Evolutionary conservation across 2,113 vertebrate genomes (phyloP).

Genomic region (Erythrolamprus reginae): DNA sequence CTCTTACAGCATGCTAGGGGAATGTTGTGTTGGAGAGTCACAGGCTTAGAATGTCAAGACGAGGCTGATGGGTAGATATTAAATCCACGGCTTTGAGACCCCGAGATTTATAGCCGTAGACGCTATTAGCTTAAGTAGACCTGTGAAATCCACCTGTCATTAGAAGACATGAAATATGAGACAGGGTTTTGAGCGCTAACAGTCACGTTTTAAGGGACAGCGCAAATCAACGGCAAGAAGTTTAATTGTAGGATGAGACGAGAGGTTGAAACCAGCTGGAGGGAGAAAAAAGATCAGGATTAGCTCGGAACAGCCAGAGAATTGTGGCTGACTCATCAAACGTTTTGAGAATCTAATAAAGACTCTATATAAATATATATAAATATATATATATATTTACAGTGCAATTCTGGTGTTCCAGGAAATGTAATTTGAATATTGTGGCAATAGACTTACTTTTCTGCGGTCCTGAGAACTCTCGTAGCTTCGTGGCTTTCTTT

Average conservation of each 20-base stretch:
- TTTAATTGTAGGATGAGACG: slow-evolving; percentile 12
- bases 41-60: neutral
- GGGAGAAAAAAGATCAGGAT: neutral
- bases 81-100: neutral
- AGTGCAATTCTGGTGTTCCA: neutral
- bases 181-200: neutral
- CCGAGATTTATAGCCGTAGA: slow-evolving; percentile 7
- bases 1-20: neutral
- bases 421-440: neutral
- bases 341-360: neutral
- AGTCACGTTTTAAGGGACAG: neutral
- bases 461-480: neutral
- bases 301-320: neutral
- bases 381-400: too few relatives aligned
- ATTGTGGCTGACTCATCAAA: neutral
- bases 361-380: too few relatives aligned
- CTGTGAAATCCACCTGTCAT: slow-evolving; percentile 13
- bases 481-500: neutral
- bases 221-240: slow-evolving; percentile 9
- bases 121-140: slow-evolving; percentile 9
- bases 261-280: neutral
- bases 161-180: slow-evolving; percentile 8
- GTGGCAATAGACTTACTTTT: neutral
- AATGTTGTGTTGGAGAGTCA: too few relatives aligned
- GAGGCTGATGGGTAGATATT: neutral